Evolutionary conservation across 2,888 invertebrate genomes (phyloP).

Genomic region (Strigamia maritima): DNA sequence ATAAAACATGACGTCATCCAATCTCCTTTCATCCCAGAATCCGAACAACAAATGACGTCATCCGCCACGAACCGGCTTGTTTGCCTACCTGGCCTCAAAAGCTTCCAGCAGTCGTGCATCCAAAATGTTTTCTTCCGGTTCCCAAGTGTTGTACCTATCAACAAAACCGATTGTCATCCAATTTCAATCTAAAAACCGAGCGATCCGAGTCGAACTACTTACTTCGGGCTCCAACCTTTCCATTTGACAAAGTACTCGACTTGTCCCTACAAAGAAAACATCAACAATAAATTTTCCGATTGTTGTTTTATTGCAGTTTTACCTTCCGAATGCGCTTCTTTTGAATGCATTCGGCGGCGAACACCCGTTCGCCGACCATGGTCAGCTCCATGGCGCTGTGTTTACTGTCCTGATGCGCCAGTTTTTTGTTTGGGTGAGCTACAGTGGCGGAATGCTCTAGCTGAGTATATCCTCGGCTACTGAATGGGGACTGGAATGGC

Average conservation of each 20-base stretch:
- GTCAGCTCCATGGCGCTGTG: constrained; percentile 50
- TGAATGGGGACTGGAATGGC: too few relatives aligned
- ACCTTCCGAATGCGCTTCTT: constrained; percentile 92
- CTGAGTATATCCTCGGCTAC: too few relatives aligned
- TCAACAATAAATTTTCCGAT: not conserved
- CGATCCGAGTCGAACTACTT: constrained; percentile 49
- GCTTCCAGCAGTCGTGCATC: constrained; percentile 85
- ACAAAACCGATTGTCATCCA: not conserved
- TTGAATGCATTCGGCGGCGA: constrained; percentile 94
- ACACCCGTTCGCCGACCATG: constrained; percentile 62
- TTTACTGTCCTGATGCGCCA: not conserved
- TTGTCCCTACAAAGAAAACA: constrained; percentile 68
- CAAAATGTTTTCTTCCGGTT: constrained; percentile 94
- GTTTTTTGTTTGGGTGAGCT: too few relatives aligned
- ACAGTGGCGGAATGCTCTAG: too few relatives aligned
- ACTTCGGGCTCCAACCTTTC: constrained; percentile 96
- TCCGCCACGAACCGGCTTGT: too few relatives aligned
- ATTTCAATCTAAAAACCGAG: too few relatives aligned
- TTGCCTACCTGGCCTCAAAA: constrained; percentile 61
- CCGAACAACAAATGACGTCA: not conserved
- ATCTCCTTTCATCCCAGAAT: too few relatives aligned
- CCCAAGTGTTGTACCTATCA: constrained; percentile 83
- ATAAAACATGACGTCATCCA: too few relatives aligned
- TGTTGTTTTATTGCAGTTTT: constrained; percentile 48
- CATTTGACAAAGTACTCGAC: constrained; percentile 96